Base-by-base conservation (phyloP, 2,888 invertebrate species). In the Sphinx pinastri region DNA sequence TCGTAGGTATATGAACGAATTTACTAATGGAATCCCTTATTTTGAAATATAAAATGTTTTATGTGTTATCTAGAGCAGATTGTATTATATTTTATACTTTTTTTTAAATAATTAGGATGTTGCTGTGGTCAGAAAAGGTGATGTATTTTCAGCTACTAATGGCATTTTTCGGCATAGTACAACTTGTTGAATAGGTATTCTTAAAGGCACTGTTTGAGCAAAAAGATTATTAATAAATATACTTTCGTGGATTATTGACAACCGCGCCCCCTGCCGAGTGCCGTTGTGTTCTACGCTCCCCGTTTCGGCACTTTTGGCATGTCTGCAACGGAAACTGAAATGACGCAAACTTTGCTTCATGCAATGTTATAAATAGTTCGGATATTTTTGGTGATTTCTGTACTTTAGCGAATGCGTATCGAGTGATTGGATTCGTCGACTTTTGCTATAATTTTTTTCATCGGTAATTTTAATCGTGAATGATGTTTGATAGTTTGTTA, bases 341-440 rank as follows among this genome's bases (percentile, higher is more conserved):
- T 84, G 84, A 84, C 85, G 84, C 81, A 83, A 81, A 72, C 72
- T 71, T 72, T 71, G 71, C 77, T 76, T 77, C 77, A 79, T 77
- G 74, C 74, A 79, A 70, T 77, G 77, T 79, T 72, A 72, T 76
- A 71, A 71, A 73, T 76, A 74, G 76, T 70, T 70, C 70, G 69
- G 66, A 70, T 73, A 74, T 76, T 73, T 71, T 73, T 63, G 60
- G 38, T 25, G 57, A 67, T 70, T 68, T 19, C 70, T 54, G 45
- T 67, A 67, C 52, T 57, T 67, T 16, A 49, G 49, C 31, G 67
- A 66, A 49, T 70, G 47, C 11, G 67, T 19, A 67, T 70, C 57
- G 67, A 67, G 57, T 47, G 55, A 67, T 70, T 67, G 38, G 57
- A 68, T 63, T 49, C 16, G 63, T 19, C 19, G 45, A 38, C 51